phyloP scores from a whole-genome alignment of 2,113 vertebrate genomes.

The Pampusana beccarii region DNA sequence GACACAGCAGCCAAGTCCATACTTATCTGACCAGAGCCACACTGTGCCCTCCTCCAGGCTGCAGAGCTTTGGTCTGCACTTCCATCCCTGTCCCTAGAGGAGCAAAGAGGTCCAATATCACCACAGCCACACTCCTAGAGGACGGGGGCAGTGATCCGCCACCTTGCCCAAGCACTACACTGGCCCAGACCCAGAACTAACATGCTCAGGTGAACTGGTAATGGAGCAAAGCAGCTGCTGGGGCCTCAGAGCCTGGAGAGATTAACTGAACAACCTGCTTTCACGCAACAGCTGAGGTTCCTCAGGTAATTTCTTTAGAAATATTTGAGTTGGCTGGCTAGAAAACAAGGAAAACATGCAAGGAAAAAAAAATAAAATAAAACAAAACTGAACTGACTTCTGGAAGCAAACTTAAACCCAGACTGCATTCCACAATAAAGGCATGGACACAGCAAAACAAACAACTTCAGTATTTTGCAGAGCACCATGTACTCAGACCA shows the following conservation, averaged over 20 bases:
- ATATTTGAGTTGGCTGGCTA: neutral
- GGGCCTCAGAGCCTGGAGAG: neutral
- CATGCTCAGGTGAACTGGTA: neutral
- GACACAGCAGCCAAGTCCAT: neutral
- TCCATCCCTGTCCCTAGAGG: neutral
- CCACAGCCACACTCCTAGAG: neutral
- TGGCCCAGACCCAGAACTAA: neutral
- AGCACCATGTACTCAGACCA: neutral
- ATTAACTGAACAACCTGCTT: neutral
- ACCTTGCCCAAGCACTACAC: fast-evolving
- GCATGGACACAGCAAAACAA: neutral
- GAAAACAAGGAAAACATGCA: neutral
- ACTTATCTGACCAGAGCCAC: fast-evolving
- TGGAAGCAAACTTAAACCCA: neutral
- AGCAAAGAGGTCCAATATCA: neutral
- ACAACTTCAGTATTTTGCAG: neutral
- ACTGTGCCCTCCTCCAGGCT: neutral
- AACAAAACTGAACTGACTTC: neutral
- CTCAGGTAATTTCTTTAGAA: neutral
- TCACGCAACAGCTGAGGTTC: neutral
- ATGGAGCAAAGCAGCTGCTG: neutral
- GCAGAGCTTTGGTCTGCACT: neutral
- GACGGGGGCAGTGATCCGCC: neutral
- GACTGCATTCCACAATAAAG: neutral
- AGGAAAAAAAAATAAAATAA: neutral